Percentiles rank a stretch among this genome's conserved stretches.
Evolutionary conservation across 2,888 invertebrate species (phyloP).

Genomic region (Drosophila merina): DNA sequence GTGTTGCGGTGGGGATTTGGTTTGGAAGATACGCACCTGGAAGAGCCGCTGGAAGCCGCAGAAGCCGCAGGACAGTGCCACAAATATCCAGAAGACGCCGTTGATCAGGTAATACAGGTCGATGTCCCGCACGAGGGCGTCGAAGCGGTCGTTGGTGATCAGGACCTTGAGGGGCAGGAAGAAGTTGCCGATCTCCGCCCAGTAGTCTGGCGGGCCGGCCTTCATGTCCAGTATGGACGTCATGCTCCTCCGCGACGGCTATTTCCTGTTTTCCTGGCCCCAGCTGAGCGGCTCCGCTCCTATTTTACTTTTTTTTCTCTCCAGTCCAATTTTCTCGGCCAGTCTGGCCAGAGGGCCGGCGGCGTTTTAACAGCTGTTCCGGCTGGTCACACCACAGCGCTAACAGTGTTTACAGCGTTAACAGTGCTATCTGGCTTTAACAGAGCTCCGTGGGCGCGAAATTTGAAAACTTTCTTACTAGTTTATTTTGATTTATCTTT

Average conservation of each 20-base stretch:
- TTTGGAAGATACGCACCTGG: slow-evolving; percentile 70
- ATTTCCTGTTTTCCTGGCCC: slow-evolving; percentile 1
- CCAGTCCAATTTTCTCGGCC: not conserved
- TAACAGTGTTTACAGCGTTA: not conserved
- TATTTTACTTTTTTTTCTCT: not conserved
- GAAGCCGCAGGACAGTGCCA: slow-evolving; percentile 78
- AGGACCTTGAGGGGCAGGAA: slow-evolving; percentile 82
- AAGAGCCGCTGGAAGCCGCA: slow-evolving; percentile 81
- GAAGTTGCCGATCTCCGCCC: slow-evolving; percentile 83
- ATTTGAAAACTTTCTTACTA: not conserved
- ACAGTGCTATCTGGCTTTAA: not conserved
- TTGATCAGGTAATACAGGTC: slow-evolving; percentile 82
- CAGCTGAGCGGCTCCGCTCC: not conserved
- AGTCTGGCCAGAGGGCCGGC: slow-evolving; percentile 1
- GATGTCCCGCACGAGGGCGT: slow-evolving; percentile 81
- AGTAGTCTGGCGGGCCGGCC: slow-evolving; percentile 80
- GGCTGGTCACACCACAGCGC: not conserved
- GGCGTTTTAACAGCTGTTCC: not conserved
- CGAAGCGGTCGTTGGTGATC: slow-evolving; percentile 80
- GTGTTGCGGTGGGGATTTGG: not conserved
- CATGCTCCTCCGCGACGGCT: slow-evolving; percentile 57
- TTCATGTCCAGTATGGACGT: slow-evolving; percentile 83
- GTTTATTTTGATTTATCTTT: not conserved
- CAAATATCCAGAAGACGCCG: slow-evolving; percentile 83
- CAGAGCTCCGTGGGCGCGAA: not conserved